Percentiles rank a stretch among this genome's conserved stretches.
phyloP scores from a whole-genome alignment of 2,797 vertebrate genomes.

The Myotis vivesi region DNA sequence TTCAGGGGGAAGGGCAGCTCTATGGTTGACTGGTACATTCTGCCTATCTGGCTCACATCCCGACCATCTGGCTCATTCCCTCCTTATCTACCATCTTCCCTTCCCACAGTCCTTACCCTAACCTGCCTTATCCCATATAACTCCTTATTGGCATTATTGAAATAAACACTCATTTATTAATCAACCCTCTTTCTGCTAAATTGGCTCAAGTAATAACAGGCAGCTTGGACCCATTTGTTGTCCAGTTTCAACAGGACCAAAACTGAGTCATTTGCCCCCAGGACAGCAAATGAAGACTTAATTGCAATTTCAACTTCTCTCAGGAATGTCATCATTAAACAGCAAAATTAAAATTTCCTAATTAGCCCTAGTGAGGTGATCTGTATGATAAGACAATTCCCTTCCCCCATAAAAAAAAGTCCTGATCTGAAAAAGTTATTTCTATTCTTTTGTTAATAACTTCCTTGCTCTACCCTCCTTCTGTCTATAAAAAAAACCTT shows the following conservation, averaged over 20 bases:
- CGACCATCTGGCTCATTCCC: too few relatives aligned
- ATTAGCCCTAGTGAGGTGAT: neutral
- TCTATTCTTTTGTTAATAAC: neutral
- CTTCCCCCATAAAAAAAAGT: neutral
- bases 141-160: too few relatives aligned
- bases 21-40: too few relatives aligned
- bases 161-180: too few relatives aligned
- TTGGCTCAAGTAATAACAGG: too few relatives aligned
- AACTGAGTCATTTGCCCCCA: neutral
- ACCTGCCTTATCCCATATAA: too few relatives aligned
- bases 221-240: too few relatives aligned
- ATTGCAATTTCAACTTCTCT: neutral
- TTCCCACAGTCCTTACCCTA: too few relatives aligned
- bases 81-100: too few relatives aligned
- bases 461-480: neutral
- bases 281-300: neutral
- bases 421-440: neutral
- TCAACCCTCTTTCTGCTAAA: too few relatives aligned
- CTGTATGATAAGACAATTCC: neutral
- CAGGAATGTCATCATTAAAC: neutral
- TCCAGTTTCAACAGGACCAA: neutral
- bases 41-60: too few relatives aligned
- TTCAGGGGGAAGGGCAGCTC: too few relatives aligned
- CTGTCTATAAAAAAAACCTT: neutral
- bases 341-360: neutral